A percentile compares a stretch with the other conserved stretches of the same genome.
phyloP scores from a whole-genome alignment of 2,888 invertebrate species.

The Amblyteles armatorius region DNA sequence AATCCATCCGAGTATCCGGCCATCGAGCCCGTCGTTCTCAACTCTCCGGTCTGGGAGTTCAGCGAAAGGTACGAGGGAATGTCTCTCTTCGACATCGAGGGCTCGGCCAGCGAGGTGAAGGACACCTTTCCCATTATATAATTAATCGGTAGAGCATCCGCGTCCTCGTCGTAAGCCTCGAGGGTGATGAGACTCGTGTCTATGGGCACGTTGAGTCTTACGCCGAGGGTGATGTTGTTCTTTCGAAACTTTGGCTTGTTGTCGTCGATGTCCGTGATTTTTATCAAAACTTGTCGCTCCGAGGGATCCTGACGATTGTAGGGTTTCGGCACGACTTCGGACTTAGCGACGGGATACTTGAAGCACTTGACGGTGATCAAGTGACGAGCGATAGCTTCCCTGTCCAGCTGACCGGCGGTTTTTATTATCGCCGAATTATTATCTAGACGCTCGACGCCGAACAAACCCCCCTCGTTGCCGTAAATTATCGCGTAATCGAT shows the following conservation, averaged over 20 bases:
- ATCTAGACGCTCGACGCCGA: constrained; percentile 87
- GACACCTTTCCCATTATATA: constrained; percentile 89
- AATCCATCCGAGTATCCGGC: constrained; percentile 80
- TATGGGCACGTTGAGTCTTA: constrained; percentile 90
- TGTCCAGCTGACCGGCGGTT: constrained; percentile 88
- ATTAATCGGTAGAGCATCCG: constrained; percentile 88
- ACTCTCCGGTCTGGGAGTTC: constrained; percentile 89
- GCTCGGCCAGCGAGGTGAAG: constrained; percentile 89
- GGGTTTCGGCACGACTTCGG: constrained; percentile 84
- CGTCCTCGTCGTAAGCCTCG: constrained; percentile 89
- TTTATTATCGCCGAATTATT: constrained; percentile 88
- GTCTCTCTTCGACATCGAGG: constrained; percentile 84
- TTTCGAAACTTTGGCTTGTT: constrained; percentile 89
- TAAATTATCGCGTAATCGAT: constrained; percentile 91
- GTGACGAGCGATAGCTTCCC: constrained; percentile 87
- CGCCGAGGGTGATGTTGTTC: constrained; percentile 89
- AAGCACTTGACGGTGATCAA: constrained; percentile 90
- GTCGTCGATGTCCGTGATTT: constrained; percentile 90
- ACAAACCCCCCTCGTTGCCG: constrained; percentile 89
- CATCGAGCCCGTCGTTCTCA: constrained; percentile 86
- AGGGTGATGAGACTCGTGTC: constrained; percentile 90
- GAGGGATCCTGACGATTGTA: constrained; percentile 90
- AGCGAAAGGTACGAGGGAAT: constrained; percentile 86
- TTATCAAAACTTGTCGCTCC: constrained; percentile 88
- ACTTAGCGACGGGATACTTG: constrained; percentile 84